Evolutionary conservation across 1,140 invertebrate genomes (phyloP).

Genomic region (Leptinotarsa defecta): DNA sequence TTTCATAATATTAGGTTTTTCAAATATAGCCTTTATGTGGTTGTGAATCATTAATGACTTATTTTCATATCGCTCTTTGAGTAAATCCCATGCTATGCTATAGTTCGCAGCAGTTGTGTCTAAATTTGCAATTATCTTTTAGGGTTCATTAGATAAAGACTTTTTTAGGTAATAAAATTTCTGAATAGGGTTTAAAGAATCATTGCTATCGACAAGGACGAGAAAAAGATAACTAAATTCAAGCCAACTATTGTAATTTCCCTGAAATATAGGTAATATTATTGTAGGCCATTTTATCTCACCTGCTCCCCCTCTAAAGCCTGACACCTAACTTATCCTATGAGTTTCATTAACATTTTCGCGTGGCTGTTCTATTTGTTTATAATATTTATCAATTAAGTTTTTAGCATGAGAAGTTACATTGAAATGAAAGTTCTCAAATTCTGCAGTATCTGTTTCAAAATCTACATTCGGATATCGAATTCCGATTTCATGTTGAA

Average conservation of each 20-base stretch:
- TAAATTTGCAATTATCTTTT: constrained; percentile 21
- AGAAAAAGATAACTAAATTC: too few relatives aligned
- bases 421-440: background rate
- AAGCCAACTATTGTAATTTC: too few relatives aligned
- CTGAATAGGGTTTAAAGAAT: too few relatives aligned
- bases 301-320: background rate
- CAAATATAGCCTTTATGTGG: constrained; percentile 28
- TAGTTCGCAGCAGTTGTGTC: constrained; percentile 31
- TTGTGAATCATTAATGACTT: constrained; percentile 27
- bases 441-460: background rate
- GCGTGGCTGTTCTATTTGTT: background rate
- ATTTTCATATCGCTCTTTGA: constrained; percentile 33
- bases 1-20: constrained; percentile 14
- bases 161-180: too few relatives aligned
- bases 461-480: background rate
- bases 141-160: too few relatives aligned
- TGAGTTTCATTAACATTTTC: too few relatives aligned
- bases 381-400: background rate
- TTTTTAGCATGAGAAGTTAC: background rate
- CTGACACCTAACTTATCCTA: background rate
- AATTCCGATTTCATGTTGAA: background rate
- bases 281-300: too few relatives aligned
- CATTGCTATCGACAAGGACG: too few relatives aligned
- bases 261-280: too few relatives aligned
- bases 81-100: constrained; percentile 26